Evolutionary conservation across 2,113 vertebrate genomes (phyloP).

Genomic region (Geothlypis trichas): DNA sequence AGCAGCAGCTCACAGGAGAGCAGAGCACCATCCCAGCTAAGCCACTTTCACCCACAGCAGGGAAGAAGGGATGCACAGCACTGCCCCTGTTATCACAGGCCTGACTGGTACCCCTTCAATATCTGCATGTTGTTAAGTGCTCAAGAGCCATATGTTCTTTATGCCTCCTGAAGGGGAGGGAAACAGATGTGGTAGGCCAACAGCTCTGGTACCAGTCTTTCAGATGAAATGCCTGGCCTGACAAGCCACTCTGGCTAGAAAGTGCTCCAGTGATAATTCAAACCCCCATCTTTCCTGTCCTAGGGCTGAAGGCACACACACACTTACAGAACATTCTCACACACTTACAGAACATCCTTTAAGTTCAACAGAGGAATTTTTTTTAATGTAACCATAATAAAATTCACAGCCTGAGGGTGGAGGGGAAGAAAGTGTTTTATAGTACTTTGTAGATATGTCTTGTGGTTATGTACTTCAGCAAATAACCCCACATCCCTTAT

Average conservation of each 20-base stretch:
- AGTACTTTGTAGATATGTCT: not conserved
- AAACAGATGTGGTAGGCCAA: not conserved
- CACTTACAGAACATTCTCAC: not conserved
- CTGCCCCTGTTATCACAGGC: not conserved
- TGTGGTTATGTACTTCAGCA: not conserved
- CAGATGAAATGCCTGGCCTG: not conserved
- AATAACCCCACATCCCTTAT: not conserved
- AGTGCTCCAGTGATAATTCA: not conserved
- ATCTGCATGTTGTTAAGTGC: not conserved
- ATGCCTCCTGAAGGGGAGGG: not conserved
- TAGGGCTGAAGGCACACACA: not conserved
- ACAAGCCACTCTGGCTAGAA: not conserved
- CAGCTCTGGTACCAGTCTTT: not conserved
- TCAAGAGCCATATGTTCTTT: rapidly evolving
- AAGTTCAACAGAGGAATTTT: not conserved
- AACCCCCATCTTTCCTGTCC: not conserved
- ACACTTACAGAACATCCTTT: not conserved
- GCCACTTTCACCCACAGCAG: not conserved
- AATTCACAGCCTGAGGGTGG: not conserved
- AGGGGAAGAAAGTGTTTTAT: not conserved
- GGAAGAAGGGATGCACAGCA: not conserved
- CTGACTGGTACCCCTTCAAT: not conserved
- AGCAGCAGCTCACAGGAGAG: not conserved
- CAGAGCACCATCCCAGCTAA: not conserved
- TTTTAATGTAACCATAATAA: not conserved